Percentiles rank a stretch among this genome's conserved stretches.
phyloP scores from a whole-genome alignment of 2,888 invertebrate species.

The Eretmocerus hayati region DNA sequence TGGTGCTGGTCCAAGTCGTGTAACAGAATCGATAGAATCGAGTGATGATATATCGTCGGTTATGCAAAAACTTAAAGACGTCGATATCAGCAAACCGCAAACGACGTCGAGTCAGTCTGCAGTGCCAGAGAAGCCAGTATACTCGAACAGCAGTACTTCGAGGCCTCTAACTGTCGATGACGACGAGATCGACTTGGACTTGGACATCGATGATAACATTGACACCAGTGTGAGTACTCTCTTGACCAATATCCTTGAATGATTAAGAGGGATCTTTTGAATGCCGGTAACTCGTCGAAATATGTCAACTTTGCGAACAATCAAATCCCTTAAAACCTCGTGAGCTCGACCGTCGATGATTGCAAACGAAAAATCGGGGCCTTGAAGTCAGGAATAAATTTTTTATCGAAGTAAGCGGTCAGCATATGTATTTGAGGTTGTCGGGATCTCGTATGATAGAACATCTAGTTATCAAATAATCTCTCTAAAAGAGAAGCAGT shows the following conservation, averaged over 20 bases:
- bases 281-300: no score
- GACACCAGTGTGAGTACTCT: slow-evolving; percentile 63
- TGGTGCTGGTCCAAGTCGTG: slow-evolving; percentile 33
- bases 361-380: no score
- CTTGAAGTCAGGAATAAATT: no score
- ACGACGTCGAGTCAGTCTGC: slow-evolving; percentile 11
- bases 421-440: no score
- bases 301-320: no score
- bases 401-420: no score
- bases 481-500: no score
- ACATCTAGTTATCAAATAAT: no score
- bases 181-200: slow-evolving; percentile 75
- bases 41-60: slow-evolving; percentile 21
- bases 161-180: slow-evolving; percentile 48
- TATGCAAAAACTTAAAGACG: slow-evolving; percentile 30
- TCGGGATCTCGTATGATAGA: no score
- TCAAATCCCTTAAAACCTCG: no score
- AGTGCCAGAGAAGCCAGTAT: slow-evolving; percentile 15
- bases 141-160: slow-evolving; percentile 33
- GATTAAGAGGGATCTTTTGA: no score
- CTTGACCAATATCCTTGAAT: background rate
- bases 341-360: no score
- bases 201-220: slow-evolving; percentile 75
- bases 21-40: slow-evolving; percentile 24
- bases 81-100: slow-evolving; percentile 28